Conservation (phyloP, 1,140 invertebrate species). For the Zeugodacus cucurbitae region DNA sequence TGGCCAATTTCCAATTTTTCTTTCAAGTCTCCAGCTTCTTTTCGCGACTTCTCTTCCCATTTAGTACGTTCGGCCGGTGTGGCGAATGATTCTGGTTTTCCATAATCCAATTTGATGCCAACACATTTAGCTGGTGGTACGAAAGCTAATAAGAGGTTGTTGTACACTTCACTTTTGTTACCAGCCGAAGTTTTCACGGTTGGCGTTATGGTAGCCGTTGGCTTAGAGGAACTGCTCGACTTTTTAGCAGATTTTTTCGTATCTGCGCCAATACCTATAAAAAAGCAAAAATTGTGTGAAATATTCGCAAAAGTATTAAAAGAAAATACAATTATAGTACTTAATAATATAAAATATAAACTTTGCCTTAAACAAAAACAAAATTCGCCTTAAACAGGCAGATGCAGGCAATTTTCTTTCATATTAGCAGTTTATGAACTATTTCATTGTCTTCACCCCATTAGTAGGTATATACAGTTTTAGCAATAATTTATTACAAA, state of each 20-base stretch:
- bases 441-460: no score
- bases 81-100: conserved; percentile 68
- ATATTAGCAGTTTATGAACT: no score
- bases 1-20: conserved; percentile 70
- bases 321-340: no score
- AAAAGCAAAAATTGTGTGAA: not conserved
- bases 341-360: no score
- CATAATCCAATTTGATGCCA: conserved; percentile 70
- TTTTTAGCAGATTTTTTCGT: conserved; percentile 49
- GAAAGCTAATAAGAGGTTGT: conserved; percentile 69
- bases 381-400: no score
- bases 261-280: conserved; percentile 15
- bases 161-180: conserved; percentile 40
- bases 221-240: conserved; percentile 50
- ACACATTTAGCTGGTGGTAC: conserved; percentile 71
- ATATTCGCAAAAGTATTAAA: no score
- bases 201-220: conserved; percentile 57
- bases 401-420: no score
- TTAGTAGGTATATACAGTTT: no score
- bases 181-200: conserved; percentile 34
- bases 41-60: conserved; percentile 72
- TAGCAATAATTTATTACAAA: no score
- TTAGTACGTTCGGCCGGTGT: conserved; percentile 68
- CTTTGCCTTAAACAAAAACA: no score
- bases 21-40: conserved; percentile 68